Base-by-base conservation (phyloP, 1,140 invertebrate genomes). In the Physella acuta region DNA sequence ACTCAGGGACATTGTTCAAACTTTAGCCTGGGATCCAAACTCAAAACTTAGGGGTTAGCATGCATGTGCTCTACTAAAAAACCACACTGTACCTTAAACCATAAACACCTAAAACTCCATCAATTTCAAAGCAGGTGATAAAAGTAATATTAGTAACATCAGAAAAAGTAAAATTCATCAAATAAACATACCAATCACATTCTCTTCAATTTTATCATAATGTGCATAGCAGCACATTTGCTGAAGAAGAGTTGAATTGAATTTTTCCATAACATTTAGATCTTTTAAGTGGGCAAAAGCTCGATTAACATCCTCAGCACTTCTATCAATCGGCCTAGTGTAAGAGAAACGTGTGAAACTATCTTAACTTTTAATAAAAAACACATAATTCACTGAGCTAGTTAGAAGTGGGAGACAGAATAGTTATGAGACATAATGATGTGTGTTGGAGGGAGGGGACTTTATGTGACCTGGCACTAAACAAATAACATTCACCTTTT, bases 181-280 rank as follows among this genome's bases (percentile, higher is more conserved):
- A 30, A 33, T 17, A 11, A 71, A 89, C 91, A 91, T 85, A 93
- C 92, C 83, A 73, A 91, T 92, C 16, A 93, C 90, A 61, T 90
- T 91, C 82, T 90, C 90, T 76, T 92, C 91, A 70, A 93, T 82
- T 78, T 92, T 90, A 81, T 93, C 92, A 83, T 92, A 91, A 83
- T 83, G 82, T 36, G 79, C 81, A 78, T 82, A 82, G 73, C 75
- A 88, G 73, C 91, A 91, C 63, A 93, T 84, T 81, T 92, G 90
- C 76, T 91, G 90, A n/a, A 93, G 84, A 51, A 92, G 87, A 33
- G 87, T 87, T 58, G 89, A 88, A 58, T 91, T 90, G 61, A 92
- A 87, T 71, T 90, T 88, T 75, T 89, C 88, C 73, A 92, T 84
- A 49, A 89, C 88, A 74, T 90, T 89, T 17, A 86, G 81, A 39